Base-by-base conservation (phyloP, 2,113 vertebrate genomes). In the Serinus canaria region DNA sequence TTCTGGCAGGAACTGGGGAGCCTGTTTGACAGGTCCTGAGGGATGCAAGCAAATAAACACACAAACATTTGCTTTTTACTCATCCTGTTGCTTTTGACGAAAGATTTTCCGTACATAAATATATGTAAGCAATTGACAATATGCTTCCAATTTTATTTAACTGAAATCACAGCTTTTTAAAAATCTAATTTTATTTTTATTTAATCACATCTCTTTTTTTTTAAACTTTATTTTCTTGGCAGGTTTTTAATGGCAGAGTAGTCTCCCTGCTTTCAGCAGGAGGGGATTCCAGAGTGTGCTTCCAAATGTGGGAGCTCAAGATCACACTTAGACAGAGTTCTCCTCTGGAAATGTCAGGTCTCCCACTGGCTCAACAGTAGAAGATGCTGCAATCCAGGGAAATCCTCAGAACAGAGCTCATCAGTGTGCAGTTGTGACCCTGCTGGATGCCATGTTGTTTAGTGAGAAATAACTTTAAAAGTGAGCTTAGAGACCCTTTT, bases 11-110 rank as follows among this genome's bases (percentile, higher is more conserved):
- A 80, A 13, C 0, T 3, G 2, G 5, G 7, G 3, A 50, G 19
- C 1, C 2, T 2, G 1, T 78, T 82, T 82, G 24, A n/a, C 12
- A 59, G 8, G 2, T 21, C 62, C 39, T 75, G 44, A 23, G 14
- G 6, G 6, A 37, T 0, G 0, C 1, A 41, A 79, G 24, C 0
- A 0, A 76, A 52, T 31, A 49, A 68, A 47, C 8, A 6, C 21
- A 60, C 4, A 53, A 62, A 63, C 13, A 19, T 4, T n/a, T 69
- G 16, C 1, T 43, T 82, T 70, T 74, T 35, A 62, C 28, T 58
- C 9, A 43, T 39, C 13, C 9, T 2, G 1, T 9, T 62, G 22
- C 22, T 55, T 70, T 83, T 31, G 63, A 7, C 17, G 12, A 15
- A 55, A 55, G 5, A 58, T 77, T 59, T 81, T 16, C 9, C 56